A percentile compares a stretch with the other conserved stretches of the same genome.
Evolutionary conservation across 2,888 invertebrate species (phyloP).

Genomic region (Baronia brevicornis): DNA sequence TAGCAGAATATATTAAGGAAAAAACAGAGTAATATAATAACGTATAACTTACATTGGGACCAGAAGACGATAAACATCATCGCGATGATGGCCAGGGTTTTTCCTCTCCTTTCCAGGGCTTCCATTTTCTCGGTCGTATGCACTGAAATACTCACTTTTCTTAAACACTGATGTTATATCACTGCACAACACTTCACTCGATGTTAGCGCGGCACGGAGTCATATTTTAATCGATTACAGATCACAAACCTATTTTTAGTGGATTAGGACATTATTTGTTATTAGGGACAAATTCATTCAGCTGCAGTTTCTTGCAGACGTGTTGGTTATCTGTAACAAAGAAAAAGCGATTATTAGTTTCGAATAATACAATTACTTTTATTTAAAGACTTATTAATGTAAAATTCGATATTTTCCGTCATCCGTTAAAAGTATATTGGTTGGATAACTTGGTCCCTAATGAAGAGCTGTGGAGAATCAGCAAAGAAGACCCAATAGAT

Average conservation of each 20-base stretch:
- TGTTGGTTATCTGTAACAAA: constrained; percentile 11
- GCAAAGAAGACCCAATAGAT: no score
- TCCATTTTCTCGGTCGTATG: constrained; percentile 46
- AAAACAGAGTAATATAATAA: constrained; percentile 9
- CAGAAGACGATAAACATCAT: constrained; percentile 50
- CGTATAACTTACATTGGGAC: constrained; percentile 53
- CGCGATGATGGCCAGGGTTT: constrained; percentile 33
- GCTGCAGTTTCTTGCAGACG: no score
- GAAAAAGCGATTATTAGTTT: neutral
- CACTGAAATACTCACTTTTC: constrained; percentile 6
- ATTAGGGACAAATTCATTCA: no score
- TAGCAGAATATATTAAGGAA: no score
- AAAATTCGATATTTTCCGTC: no score
- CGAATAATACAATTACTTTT: no score
- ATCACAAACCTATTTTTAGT: constrained; percentile 2
- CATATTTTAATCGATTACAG: constrained; percentile 10
- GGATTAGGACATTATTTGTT: constrained; percentile 8
- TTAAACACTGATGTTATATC: constrained; percentile 11
- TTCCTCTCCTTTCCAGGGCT: constrained; percentile 58
- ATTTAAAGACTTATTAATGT: no score
- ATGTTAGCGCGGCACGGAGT: constrained; percentile 1
- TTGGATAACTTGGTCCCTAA: no score
- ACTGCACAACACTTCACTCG: constrained; percentile 19
- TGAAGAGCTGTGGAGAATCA: no score
- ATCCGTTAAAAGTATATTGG: no score